Base-by-base conservation (phyloP, 2,113 vertebrate species). In the Tachuris rubrigastra region DNA sequence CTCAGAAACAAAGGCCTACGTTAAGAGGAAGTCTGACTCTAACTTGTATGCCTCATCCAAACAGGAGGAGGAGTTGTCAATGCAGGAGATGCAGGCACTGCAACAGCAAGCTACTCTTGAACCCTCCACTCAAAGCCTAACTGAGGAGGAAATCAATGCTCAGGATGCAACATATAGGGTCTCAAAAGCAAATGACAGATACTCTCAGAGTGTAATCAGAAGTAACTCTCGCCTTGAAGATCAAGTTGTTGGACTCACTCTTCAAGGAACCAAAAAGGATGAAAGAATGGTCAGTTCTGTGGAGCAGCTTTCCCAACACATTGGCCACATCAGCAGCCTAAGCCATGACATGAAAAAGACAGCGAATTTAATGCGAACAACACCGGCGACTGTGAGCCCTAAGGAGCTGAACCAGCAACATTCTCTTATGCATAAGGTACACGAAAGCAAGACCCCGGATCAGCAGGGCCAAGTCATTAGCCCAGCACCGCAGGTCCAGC, bases 181-280 rank as follows among this genome's bases (percentile, higher is more conserved):
- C 90, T 99, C 99, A 47, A 99, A 99, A 97, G 98, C 98, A 96
- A 99, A 99, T 50, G 99, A 99, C 93, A 97, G 98, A 82, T 99
- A 99, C 65, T 98, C 98, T 74, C 99, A 99, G 96, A 99, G 99
- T n/a, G 99, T 99, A 22, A 99, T 99, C 89, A 98, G 99, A 97
- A 99, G 98, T 96, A 99, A 98, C 96, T 99, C 99, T 33, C 98
- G 98, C 49, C 98, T 99, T 58, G 99, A 99, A 90, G 99, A 99
- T 73, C 99, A 99, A 60, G 97, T 99, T 66, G 97, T 98, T 97
- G 98, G 98, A 52, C 97, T 99, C 80, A 33, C 97, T 87, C 97
- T 98, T 89, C 97, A 98, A 93, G 98, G 97, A 44, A 96, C 98
- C 63, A 97, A 98, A 90, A 99, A 99, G 92, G 98, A 98, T 73